Percentiles rank a stretch among this genome's conserved stretches.
Conservation (phyloP, 2,888 invertebrate genomes). For the Balanococcus diminutus region DNA sequence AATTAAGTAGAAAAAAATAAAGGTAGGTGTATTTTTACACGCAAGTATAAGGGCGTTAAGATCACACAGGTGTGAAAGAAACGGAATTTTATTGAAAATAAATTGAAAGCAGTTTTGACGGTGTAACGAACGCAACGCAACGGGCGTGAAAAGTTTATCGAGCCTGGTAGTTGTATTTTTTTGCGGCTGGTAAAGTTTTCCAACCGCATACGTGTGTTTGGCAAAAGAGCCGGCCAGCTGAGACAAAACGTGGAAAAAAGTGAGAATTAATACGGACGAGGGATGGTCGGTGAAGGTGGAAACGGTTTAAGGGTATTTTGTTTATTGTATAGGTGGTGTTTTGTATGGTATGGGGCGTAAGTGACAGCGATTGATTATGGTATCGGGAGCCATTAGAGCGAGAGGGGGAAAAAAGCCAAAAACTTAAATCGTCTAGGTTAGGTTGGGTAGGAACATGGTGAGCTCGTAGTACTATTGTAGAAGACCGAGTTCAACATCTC, state of each 20-base stretch:
- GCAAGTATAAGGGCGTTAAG: not conserved
- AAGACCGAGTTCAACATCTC: constrained; percentile 14
- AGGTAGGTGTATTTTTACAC: too few relatives aligned
- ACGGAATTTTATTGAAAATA: constrained; percentile 31
- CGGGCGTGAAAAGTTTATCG: not conserved
- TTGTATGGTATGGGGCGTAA: constrained; percentile 19
- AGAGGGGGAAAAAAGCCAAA: not conserved
- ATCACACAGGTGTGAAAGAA: constrained; percentile 31
- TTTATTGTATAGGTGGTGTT: not conserved
- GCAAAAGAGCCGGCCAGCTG: not conserved
- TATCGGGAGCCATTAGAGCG: constrained; percentile 6
- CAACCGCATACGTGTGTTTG: not conserved
- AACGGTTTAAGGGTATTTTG: constrained; percentile 3
- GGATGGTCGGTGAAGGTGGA: not conserved
- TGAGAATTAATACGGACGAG: constrained; percentile 17
- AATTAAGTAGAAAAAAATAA: not conserved
- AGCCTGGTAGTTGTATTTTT: not conserved
- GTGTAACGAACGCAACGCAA: not conserved
- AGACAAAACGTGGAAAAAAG: not conserved
- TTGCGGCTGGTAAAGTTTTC: not conserved
- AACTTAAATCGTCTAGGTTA: not conserved
- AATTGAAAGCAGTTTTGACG: constrained; percentile 8
- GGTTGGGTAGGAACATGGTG: too few relatives aligned
- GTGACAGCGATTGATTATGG: constrained; percentile 26
- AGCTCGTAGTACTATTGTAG: not conserved